Conservation (phyloP, 2,113 vertebrate genomes). For the Dolichotis patagonum region DNA sequence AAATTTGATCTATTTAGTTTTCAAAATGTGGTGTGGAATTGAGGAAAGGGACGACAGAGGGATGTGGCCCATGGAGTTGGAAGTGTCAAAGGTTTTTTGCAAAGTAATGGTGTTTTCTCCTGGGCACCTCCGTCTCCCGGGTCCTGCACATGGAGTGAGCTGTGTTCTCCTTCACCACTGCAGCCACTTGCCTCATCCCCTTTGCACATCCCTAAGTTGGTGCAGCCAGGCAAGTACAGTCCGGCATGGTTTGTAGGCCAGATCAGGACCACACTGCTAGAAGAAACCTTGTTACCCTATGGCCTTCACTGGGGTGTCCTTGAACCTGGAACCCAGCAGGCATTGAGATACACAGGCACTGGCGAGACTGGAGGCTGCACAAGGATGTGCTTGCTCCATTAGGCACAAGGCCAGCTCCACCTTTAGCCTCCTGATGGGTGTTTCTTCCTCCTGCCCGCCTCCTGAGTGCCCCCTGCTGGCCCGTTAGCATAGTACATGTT, state of each 20-base stretch:
- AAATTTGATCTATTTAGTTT: background rate
- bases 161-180: accelerated
- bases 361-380: background rate
- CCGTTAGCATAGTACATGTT: accelerated
- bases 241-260: accelerated
- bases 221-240: too few relatives aligned
- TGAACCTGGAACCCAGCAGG: background rate
- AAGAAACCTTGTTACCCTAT: background rate
- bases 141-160: background rate
- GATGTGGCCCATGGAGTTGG: background rate
- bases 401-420: accelerated
- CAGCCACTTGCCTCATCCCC: background rate
- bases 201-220: background rate
- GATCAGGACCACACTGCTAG: too few relatives aligned
- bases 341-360: accelerated
- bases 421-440: accelerated
- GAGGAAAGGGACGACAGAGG: background rate
- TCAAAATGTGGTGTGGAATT: background rate
- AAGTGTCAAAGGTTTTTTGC: background rate
- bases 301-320: background rate
- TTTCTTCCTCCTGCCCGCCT: background rate
- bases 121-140: too few relatives aligned
- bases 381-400: accelerated
- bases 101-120: background rate
- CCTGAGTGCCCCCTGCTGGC: background rate